Conservation (phyloP, 53 echinoderm and acorn worm genomes). For the Astropecten irregularis region DNA sequence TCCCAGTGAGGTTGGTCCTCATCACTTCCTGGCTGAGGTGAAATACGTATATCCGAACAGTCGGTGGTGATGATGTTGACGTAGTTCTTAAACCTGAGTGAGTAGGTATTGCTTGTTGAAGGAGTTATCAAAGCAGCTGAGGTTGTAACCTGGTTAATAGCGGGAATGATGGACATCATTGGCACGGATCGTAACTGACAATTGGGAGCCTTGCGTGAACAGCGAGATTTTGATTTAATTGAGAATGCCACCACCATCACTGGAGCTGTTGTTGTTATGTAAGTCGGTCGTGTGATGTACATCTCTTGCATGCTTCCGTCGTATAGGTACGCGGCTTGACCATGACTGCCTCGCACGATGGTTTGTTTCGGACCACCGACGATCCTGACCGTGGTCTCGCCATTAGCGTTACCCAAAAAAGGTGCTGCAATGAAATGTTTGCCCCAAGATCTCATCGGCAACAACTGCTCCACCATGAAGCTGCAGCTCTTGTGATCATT, state of each 20-base stretch:
- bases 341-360: not conserved
- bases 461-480: constrained; percentile 54
- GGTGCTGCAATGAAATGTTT: constrained; percentile 31
- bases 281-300: constrained; percentile 16
- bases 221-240: not conserved
- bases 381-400: constrained; percentile 43
- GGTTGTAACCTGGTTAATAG: constrained; percentile 1
- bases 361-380: constrained; percentile 6
- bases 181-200: constrained; percentile 11
- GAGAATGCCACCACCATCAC: constrained; percentile 27
- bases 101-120: not conserved
- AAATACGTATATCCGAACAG: constrained; percentile 5
- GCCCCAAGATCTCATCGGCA: constrained; percentile 39
- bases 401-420: constrained; percentile 14
- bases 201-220: not conserved
- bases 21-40: not conserved
- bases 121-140: constrained; percentile 1
- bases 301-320: constrained; percentile 11
- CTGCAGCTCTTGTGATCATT: constrained; percentile 29
- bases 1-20: not conserved
- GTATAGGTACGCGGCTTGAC: not conserved
- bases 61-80: constrained; percentile 14
- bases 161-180: constrained; percentile 16
- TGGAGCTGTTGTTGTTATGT: not conserved
- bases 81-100: not conserved